Percentiles rank a stretch among this genome's conserved stretches.
Evolutionary conservation across 2,113 vertebrate species (phyloP).

Genomic region (Proterorhinus semilunaris): DNA sequence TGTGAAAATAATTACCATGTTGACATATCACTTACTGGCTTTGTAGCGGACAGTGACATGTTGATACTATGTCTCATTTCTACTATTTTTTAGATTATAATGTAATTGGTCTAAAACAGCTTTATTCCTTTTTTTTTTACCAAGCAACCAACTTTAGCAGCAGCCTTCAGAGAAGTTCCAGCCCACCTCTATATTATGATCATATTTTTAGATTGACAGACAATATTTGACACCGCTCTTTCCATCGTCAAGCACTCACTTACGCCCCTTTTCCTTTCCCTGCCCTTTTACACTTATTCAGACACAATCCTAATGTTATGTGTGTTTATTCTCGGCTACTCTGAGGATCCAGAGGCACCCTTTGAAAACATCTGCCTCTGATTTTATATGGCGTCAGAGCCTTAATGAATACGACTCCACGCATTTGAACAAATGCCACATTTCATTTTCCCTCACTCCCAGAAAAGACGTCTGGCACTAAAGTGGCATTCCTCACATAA

Average conservation of each 20-base stretch:
- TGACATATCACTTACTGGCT: background rate
- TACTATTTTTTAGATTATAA: background rate
- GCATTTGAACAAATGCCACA: conserved; percentile 64
- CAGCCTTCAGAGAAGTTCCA: conserved; percentile 3
- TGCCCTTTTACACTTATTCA: conserved; percentile 34
- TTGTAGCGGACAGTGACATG: background rate
- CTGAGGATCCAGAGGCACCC: conserved; percentile 37
- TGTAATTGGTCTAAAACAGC: background rate
- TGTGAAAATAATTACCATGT: background rate
- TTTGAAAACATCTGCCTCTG: conserved; percentile 75
- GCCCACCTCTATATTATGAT: conserved; percentile 7
- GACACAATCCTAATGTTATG: conserved; percentile 47
- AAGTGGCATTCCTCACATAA: conserved; percentile 39
- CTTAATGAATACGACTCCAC: conserved; percentile 71
- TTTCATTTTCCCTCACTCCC: conserved; percentile 60
- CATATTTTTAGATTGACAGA: conserved; percentile 13
- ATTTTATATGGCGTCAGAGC: conserved; percentile 76
- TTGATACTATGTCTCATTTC: background rate
- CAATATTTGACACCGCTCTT: conserved; percentile 13
- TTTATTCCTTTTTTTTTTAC: background rate
- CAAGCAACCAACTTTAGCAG: conserved; percentile 1
- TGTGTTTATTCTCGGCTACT: conserved; percentile 54
- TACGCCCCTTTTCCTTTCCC: conserved; percentile 18
- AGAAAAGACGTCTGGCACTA: conserved; percentile 55
- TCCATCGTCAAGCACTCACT: conserved; percentile 21